Evolutionary conservation across 2,113 vertebrate genomes (phyloP).

Genomic region (Daphoenositta chrysoptera): DNA sequence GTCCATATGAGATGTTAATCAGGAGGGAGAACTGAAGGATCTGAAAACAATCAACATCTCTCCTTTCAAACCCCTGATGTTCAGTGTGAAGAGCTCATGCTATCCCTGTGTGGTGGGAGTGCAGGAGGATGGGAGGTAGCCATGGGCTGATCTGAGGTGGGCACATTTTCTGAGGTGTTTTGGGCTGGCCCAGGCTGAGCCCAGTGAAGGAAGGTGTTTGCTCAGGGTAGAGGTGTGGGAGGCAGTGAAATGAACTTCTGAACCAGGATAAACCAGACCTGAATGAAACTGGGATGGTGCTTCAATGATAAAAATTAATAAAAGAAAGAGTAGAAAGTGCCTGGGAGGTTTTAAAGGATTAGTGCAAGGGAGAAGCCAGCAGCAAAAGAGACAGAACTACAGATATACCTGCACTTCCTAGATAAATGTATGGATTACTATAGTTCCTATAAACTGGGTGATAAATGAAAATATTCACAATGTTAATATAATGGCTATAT

Average conservation of each 20-base stretch:
- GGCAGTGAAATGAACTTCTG: not conserved
- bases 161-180: not conserved
- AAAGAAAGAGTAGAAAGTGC: not conserved
- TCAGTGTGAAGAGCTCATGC: not conserved
- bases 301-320: not conserved
- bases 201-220: not conserved
- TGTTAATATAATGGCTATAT: not conserved
- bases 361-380: not conserved
- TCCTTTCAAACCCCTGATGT: not conserved
- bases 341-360: not conserved
- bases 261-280: not conserved
- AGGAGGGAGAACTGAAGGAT: not conserved
- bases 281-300: not conserved
- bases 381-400: not conserved
- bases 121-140: not conserved
- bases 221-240: no score
- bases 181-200: not conserved
- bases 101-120: not conserved
- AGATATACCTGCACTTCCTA: rapidly evolving
- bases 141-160: not conserved
- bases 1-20: constrained; percentile 50
- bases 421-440: not conserved
- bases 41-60: constrained; percentile 42
- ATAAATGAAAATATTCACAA: not conserved
- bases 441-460: not conserved